phyloP scores from a whole-genome alignment of 1,140 invertebrate species.

The Ridgeia piscesae region DNA sequence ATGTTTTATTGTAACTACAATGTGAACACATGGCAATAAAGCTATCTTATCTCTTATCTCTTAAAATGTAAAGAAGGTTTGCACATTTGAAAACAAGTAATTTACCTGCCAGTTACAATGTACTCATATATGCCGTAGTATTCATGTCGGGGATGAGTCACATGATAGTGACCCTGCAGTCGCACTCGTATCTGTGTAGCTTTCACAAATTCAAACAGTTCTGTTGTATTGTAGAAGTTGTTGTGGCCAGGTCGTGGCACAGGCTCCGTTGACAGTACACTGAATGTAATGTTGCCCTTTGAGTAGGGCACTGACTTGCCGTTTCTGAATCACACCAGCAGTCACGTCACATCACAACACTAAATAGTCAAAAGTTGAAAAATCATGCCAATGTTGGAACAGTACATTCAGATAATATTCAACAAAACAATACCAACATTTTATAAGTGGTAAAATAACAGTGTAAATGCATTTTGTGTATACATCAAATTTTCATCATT shows the following conservation, averaged over 20 bases:
- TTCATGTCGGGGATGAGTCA: conserved; percentile 40
- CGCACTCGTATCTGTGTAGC: conserved; percentile 42
- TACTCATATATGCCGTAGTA: conserved; percentile 52
- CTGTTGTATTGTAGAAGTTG: conserved; percentile 50
- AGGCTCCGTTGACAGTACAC: conserved; percentile 45
- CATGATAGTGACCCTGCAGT: conserved; percentile 47
- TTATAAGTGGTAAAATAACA: neutral
- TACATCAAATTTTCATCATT: neutral
- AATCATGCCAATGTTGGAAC: neutral
- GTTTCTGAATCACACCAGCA: conserved; percentile 19
- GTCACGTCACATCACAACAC: neutral
- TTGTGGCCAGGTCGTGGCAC: conserved; percentile 47
- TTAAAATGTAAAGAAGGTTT: too few species aligned
- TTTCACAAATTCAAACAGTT: conserved; percentile 47
- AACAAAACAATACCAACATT: neutral
- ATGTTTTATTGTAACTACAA: too few species aligned
- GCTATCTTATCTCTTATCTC: too few species aligned
- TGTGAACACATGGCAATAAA: too few species aligned
- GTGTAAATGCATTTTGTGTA: neutral
- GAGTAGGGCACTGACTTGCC: conserved; percentile 38
- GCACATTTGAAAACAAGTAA: neutral
- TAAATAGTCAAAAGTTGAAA: neutral
- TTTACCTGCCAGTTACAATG: conserved; percentile 51
- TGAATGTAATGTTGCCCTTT: conserved; percentile 52
- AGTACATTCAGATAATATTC: neutral